Percentiles rank a stretch among this genome's conserved stretches.
These are phyloP conservation scores for Dromiciops gliroides DNA, from an alignment of 2,113 vertebrate species.

Conservation along the genomic window DNA sequence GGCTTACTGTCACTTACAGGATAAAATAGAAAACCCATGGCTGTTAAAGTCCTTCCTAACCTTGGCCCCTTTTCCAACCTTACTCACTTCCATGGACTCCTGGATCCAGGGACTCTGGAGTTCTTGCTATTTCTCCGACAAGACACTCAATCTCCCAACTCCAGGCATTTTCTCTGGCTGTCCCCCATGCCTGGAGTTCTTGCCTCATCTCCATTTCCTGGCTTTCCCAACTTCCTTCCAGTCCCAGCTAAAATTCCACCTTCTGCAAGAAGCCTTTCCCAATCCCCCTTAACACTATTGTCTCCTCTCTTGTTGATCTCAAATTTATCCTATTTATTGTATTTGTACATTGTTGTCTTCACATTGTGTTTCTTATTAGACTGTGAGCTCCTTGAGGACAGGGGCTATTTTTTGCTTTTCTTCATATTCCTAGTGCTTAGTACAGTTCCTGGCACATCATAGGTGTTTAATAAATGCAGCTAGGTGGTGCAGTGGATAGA, in stretches of 20 bases:
- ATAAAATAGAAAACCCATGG: too few relatives aligned
- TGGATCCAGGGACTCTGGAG: neutral
- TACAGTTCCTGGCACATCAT: neutral
- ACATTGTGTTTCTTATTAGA: neutral
- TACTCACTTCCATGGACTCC: neutral
- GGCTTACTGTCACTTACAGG: neutral
- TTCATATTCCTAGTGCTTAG: too few relatives aligned
- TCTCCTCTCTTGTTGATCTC: neutral
- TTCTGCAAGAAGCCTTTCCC: neutral
- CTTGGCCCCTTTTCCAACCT: neutral
- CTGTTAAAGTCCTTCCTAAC: too few relatives aligned
- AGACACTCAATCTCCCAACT: neutral
- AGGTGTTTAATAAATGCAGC: neutral
- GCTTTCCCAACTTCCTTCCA: too few relatives aligned
- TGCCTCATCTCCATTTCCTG: neutral
- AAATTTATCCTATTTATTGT: neutral
- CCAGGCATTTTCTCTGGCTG: neutral
- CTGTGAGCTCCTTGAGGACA: neutral
- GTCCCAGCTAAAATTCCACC: neutral
- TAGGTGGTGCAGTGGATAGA: too few relatives aligned
- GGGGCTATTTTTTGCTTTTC: neutral
- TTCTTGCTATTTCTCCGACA: neutral
- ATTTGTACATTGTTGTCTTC: neutral
- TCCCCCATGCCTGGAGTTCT: neutral
- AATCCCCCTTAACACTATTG: neutral